Conservation (phyloP, 1,140 invertebrate species). For the Orchestia grillus region DNA sequence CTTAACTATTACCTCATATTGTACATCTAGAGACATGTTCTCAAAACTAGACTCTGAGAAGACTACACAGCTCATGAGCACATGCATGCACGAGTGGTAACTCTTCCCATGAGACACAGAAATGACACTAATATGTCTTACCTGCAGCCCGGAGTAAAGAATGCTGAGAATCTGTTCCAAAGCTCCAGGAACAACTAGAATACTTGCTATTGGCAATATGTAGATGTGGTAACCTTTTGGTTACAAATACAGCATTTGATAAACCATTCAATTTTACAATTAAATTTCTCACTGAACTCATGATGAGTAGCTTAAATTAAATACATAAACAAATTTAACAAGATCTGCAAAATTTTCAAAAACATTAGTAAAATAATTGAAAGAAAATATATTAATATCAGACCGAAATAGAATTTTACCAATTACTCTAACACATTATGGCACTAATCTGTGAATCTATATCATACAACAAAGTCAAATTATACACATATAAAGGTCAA, state of each 20-base stretch:
- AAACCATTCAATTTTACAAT: neutral
- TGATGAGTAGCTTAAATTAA: neutral
- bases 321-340: neutral
- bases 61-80: too few species aligned
- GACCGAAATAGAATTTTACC: too few species aligned
- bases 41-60: too few species aligned
- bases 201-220: neutral
- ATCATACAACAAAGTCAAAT: too few species aligned
- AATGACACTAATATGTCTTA: neutral
- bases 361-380: neutral
- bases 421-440: too few species aligned
- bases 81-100: too few species aligned
- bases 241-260: neutral
- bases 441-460: too few species aligned
- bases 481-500: too few species aligned
- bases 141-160: neutral
- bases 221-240: neutral
- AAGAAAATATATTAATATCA: neutral
- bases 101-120: neutral
- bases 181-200: neutral
- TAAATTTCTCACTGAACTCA: slow-evolving; percentile 26
- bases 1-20: too few species aligned
- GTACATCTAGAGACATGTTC: too few species aligned
- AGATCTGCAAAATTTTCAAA: neutral
- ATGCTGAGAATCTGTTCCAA: neutral